These are phyloP conservation scores for Dynastes hyllus DNA, from an alignment of 2,888 invertebrate genomes.

Conservation along the genomic window DNA sequence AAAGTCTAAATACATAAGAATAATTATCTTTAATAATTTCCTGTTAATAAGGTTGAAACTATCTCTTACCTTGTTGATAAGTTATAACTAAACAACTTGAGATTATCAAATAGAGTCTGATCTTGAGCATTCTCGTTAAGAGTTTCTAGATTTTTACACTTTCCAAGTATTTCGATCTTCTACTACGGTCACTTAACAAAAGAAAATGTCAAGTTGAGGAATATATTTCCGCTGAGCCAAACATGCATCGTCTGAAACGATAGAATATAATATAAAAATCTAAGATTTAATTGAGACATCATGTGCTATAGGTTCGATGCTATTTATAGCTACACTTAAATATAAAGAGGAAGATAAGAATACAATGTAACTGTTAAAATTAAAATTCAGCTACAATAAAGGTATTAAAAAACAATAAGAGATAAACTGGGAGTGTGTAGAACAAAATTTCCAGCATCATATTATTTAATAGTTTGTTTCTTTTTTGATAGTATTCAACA, in stretches of 20 bases:
- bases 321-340: too few relatives aligned
- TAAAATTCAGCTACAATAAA: too few relatives aligned
- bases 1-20: background rate
- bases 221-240: background rate
- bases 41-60: background rate
- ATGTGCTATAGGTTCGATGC: background rate
- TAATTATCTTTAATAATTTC: background rate
- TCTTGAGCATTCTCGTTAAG: constrained; percentile 35
- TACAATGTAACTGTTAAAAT: too few relatives aligned
- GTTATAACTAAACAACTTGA: constrained; percentile 36
- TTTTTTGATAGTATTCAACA: too few relatives aligned
- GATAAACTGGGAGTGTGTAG: too few relatives aligned
- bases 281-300: constrained; percentile 1
- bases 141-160: background rate
- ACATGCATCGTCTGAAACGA: constrained; percentile 11
- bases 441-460: too few relatives aligned
- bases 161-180: background rate
- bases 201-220: background rate
- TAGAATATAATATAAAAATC: background rate
- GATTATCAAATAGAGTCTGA: constrained; percentile 24
- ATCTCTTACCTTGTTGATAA: constrained; percentile 26
- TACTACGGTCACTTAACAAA: background rate
- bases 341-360: too few relatives aligned
- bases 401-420: too few relatives aligned
- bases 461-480: too few relatives aligned